These are phyloP conservation scores for Leptatherina wallacei DNA, from an alignment of 2,797 vertebrate species.

Conservation along the genomic window DNA sequence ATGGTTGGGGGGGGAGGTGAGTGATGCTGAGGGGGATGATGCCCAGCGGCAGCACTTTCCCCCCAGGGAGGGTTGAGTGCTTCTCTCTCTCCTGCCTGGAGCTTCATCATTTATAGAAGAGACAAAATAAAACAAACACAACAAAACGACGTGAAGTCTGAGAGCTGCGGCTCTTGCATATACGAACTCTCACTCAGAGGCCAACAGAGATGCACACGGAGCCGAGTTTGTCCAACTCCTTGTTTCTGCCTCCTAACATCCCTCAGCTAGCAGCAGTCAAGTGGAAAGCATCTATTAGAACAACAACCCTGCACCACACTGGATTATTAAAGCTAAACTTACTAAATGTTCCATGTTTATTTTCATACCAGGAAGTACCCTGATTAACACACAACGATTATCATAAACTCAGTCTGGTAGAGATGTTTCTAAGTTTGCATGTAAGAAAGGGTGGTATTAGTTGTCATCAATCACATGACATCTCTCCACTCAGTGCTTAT, in stretches of 20 bases:
- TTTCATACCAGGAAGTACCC: conserved; percentile 65
- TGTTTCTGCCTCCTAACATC: conserved; percentile 64
- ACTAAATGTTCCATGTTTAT: conserved; percentile 64
- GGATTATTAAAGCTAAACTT: conserved; percentile 75
- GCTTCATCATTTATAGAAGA: conserved; percentile 79
- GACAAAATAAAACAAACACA: conserved; percentile 81
- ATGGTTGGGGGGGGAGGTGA: conserved; percentile 22
- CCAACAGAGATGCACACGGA: conserved; percentile 29
- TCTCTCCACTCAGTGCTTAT: conserved; percentile 39
- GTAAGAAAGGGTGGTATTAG: conserved; percentile 13
- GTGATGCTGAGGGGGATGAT: conserved; percentile 49
- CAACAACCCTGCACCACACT: conserved; percentile 35
- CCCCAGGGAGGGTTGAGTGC: conserved; percentile 71
- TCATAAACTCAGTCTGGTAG: conserved; percentile 50
- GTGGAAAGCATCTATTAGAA: conserved; percentile 63
- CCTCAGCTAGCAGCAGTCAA: conserved; percentile 58
- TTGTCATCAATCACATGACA: conserved; percentile 59
- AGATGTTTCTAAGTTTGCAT: conserved; percentile 13
- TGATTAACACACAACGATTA: conserved; percentile 67
- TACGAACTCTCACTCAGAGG: conserved; percentile 20
- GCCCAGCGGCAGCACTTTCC: conserved; percentile 58
- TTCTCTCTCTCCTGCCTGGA: conserved; percentile 58
- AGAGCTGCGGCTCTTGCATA: conserved; percentile 49
- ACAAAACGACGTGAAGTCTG: conserved; percentile 67
- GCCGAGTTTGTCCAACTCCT: conserved; percentile 57